These are phyloP conservation scores for Poecile montanus DNA, from an alignment of 2,797 vertebrate species.

Conservation along the genomic window DNA sequence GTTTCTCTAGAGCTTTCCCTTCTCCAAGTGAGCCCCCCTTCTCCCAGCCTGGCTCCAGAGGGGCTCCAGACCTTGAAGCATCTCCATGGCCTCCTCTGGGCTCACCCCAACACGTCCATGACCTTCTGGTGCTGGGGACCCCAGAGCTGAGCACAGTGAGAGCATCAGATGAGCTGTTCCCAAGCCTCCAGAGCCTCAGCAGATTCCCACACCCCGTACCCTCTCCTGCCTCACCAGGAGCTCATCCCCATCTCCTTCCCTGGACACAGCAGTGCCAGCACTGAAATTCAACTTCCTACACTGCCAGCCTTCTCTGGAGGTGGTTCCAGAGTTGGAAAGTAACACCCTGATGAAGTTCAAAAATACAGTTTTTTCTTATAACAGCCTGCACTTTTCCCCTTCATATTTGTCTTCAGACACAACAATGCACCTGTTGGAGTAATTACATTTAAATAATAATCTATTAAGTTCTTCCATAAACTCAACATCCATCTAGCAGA, in stretches of 20 bases:
- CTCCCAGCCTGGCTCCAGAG: background rate
- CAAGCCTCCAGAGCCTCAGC: background rate
- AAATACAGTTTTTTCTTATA: background rate
- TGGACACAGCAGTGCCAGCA: rapidly evolving
- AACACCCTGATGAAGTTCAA: background rate
- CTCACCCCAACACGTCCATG: rapidly evolving
- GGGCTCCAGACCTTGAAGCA: background rate
- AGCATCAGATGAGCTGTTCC: rapidly evolving
- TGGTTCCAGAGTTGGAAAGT: background rate
- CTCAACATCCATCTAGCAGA: background rate
- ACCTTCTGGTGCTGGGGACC: background rate
- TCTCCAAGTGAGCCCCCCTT: background rate
- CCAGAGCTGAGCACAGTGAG: background rate
- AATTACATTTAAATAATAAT: background rate
- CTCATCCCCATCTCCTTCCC: background rate
- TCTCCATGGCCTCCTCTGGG: rapidly evolving
- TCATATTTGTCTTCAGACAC: background rate
- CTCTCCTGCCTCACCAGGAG: background rate
- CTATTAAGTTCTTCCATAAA: background rate
- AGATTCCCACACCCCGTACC: rapidly evolving
- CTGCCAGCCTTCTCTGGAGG: background rate
- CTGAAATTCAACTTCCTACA: background rate
- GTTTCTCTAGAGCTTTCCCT: rapidly evolving
- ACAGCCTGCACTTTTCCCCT: background rate
- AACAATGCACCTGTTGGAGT: background rate